Conservation (phyloP, 2,797 vertebrate species). For the Enteromius trimaculatus region DNA sequence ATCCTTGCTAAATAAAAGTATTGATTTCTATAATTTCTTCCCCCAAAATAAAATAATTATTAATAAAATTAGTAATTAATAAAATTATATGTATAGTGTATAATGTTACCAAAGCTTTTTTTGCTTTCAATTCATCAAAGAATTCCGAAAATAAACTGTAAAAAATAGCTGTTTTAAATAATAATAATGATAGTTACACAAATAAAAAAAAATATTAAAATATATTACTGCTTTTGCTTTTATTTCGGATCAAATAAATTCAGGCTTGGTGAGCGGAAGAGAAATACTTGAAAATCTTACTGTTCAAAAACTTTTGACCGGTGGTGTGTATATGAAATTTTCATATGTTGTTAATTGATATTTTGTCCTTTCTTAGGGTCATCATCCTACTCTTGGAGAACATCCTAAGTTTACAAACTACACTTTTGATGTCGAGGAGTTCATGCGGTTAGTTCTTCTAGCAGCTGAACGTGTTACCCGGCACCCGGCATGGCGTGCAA, state of each 20-base stretch:
- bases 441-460: slow-evolving; percentile 88
- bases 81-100: neutral
- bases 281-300: neutral
- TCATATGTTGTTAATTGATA: neutral
- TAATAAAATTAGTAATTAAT: too few relatives aligned
- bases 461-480: slow-evolving; percentile 83
- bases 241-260: neutral
- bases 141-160: neutral
- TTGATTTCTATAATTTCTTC: too few relatives aligned
- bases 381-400: slow-evolving; percentile 94
- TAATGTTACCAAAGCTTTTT: neutral
- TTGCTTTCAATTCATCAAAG: neutral
- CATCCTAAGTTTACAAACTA: slow-evolving; percentile 99
- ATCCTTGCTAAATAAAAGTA: neutral
- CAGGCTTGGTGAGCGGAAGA: neutral
- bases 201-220: neutral
- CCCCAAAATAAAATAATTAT: too few relatives aligned
- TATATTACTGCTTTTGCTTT: neutral
- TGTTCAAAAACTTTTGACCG: neutral
- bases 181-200: neutral
- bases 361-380: slow-evolving; percentile 79
- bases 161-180: neutral
- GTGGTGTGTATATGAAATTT: neutral
- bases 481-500: slow-evolving; percentile 85
- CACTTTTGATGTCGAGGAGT: slow-evolving; percentile 91